Evolutionary conservation across 2,113 vertebrate genomes (phyloP).

Genomic region (Clarias gariepinus): DNA sequence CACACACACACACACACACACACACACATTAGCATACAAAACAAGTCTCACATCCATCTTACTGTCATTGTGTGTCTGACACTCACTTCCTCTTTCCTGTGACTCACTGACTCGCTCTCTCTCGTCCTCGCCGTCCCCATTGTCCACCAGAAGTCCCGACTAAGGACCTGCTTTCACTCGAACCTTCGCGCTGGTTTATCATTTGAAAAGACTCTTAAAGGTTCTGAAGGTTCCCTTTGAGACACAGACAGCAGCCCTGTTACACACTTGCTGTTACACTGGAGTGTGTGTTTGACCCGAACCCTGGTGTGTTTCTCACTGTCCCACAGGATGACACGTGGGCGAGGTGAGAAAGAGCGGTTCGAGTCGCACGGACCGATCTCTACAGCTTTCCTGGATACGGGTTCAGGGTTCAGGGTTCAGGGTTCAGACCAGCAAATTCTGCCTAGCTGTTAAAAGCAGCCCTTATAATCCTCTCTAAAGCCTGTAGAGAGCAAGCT

Average conservation of each 20-base stretch:
- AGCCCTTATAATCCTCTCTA: not conserved
- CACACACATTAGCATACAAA: not conserved
- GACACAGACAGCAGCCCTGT: not conserved
- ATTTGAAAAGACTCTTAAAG: not conserved
- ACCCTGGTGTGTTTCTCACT: not conserved
- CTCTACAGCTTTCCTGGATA: too few species aligned
- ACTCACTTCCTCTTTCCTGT: slow-evolving; percentile 71
- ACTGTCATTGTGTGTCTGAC: slow-evolving; percentile 63
- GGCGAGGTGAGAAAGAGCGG: not conserved
- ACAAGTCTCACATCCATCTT: slow-evolving; percentile 54
- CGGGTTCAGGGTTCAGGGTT: too few species aligned
- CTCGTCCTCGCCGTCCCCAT: slow-evolving; percentile 43
- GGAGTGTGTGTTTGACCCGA: not conserved
- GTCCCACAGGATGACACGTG: not conserved
- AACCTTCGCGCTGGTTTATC: not conserved
- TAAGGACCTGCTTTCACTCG: not conserved
- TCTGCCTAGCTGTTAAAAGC: not conserved
- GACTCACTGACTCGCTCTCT: slow-evolving; percentile 28
- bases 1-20: not conserved
- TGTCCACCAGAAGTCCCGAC: not conserved
- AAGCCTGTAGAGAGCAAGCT: not conserved
- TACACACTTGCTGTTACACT: too few species aligned
- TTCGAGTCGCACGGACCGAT: too few species aligned
- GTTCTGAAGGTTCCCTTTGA: not conserved
- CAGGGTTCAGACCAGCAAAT: not conserved